These are phyloP conservation scores for Meloe dianella DNA, from an alignment of 2,888 invertebrate species.

Conservation along the genomic window DNA sequence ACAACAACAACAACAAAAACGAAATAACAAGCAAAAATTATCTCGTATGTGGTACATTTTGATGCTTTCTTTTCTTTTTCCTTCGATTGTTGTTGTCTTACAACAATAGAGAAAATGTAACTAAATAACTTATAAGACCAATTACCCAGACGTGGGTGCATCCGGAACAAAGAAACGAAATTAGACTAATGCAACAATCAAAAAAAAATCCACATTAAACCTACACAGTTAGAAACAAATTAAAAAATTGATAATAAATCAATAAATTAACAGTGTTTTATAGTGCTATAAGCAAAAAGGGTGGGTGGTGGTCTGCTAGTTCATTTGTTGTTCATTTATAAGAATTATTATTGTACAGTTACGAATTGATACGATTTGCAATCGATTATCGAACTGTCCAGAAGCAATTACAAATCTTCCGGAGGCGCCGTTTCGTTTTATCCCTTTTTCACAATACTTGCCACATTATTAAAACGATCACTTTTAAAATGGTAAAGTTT, in stretches of 20 bases:
- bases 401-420: neutral
- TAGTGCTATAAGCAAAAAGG: neutral
- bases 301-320: neutral
- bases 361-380: neutral
- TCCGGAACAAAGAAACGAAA: neutral
- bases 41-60: conserved; percentile 13
- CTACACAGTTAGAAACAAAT: neutral
- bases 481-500: neutral
- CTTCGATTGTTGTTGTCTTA: neutral
- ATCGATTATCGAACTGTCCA: conserved; percentile 2
- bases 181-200: neutral
- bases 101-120: neutral
- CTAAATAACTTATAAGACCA: neutral
- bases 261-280: too few relatives aligned
- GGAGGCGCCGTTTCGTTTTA: neutral
- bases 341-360: neutral
- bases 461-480: neutral
- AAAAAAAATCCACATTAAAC: neutral
- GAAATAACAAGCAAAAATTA: conserved; percentile 4
- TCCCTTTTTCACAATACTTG: neutral
- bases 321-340: conserved; percentile 1
- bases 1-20: neutral
- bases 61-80: conserved; percentile 23
- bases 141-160: conserved; percentile 4
- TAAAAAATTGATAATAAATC: neutral